A percentile compares a stretch with the other conserved stretches of the same genome.
phyloP scores from a whole-genome alignment of 2,888 invertebrate genomes.

The Sclerodermus sp. region DNA sequence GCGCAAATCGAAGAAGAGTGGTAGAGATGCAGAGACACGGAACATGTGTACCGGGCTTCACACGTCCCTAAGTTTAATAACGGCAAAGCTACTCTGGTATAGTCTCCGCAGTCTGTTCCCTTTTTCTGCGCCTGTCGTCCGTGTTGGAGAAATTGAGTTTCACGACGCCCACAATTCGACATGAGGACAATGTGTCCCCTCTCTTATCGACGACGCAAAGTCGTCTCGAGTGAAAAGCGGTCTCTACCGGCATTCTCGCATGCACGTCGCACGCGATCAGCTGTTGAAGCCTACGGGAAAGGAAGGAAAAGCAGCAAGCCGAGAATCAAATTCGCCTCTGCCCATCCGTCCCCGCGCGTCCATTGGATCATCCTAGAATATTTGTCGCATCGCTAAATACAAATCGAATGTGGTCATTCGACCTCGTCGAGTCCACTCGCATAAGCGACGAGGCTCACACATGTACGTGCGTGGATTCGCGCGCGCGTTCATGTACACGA shows the following conservation, averaged over 20 bases:
- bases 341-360: no score
- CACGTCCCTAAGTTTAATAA: conserved; percentile 23
- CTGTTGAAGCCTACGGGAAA: conserved; percentile 21
- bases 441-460: neutral
- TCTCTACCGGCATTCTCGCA: neutral
- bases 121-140: conserved; percentile 17
- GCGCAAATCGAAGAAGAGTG: neutral
- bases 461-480: conserved; percentile 13
- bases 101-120: neutral
- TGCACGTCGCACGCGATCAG: conserved; percentile 24
- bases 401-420: no score
- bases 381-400: no score
- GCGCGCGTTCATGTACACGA: neutral
- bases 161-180: no score
- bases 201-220: neutral
- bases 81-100: neutral
- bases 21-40: conserved; percentile 1
- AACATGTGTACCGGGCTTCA: conserved; percentile 26
- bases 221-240: neutral
- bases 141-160: no score
- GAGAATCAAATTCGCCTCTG: no score
- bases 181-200: neutral
- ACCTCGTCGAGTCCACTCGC: neutral
- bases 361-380: no score
- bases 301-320: neutral